These are phyloP conservation scores for Trematomus loennbergii DNA, from an alignment of 2,113 vertebrate genomes.

Conservation along the genomic window DNA sequence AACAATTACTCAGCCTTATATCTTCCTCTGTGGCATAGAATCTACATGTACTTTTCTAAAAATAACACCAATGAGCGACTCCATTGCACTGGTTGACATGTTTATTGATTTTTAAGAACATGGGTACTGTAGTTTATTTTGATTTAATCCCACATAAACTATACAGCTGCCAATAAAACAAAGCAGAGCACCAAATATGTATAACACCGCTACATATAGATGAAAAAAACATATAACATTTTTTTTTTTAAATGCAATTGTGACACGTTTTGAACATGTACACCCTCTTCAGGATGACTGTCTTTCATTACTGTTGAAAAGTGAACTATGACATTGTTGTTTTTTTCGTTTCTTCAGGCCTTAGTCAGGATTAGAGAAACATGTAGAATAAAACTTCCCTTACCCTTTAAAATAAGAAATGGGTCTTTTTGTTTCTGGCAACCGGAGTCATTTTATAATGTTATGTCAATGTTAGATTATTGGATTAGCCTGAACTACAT, in stretches of 20 bases:
- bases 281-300: neutral
- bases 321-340: neutral
- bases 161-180: neutral
- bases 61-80: neutral
- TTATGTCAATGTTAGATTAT: conserved; percentile 36
- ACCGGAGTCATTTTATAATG: conserved; percentile 36
- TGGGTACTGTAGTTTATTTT: neutral
- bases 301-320: neutral
- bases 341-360: neutral
- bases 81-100: neutral
- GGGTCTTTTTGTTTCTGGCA: conserved; percentile 15
- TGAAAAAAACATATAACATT: neutral
- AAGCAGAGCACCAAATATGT: neutral
- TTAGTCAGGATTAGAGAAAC: neutral
- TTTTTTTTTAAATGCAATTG: neutral
- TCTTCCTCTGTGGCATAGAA: neutral
- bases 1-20: neutral
- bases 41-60: neutral
- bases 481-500: conserved; percentile 46
- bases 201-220: fast-evolving
- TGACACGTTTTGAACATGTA: neutral
- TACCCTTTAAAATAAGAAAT: neutral
- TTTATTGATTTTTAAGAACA: neutral
- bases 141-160: neutral
- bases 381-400: neutral